Evolutionary conservation across 2,888 invertebrate genomes (phyloP), one percentile per base, ranked within the genome.

Genomic region (Atrina japonica): DNA sequence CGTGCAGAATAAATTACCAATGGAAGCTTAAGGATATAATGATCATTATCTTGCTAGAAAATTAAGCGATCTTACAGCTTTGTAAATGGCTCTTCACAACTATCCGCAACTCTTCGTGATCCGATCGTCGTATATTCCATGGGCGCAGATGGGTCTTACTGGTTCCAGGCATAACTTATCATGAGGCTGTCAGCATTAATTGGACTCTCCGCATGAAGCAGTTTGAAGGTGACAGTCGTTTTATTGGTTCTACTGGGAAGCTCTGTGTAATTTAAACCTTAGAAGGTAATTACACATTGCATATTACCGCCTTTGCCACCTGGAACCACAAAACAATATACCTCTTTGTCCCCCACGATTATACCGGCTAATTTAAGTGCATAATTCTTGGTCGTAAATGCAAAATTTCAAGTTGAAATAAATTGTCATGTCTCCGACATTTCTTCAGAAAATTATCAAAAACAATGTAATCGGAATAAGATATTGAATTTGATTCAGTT

Each of bases 201-300:
- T 67, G 67, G 67, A 41, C 53, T 35, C 67, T 41, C 67, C 50
- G 40, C 67, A 67, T 61, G 67, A 53, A 60, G 60, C 60, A 66
- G 53, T 43, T 61, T 21, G 53, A 43, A 64, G 52, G 64, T 64
- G 53, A 64, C 53, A 53, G 52, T 30, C 64, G 27, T 53, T 40
- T 64, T 53, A 64, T 53, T 64, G 53, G 64, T 53, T 41, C 40
- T 43, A 41, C 29, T 52, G 35, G 53, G 35, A 41, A 53, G 41
- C 53, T 23, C 43, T 41, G 53, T 64, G 53, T 64, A 64, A 64
- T 64, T 52, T 27, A n/a, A 53, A 52, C 53, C 53, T 64, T 64
- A 41, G 30, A 53, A 53, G 64, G 64, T 64, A 64, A 64, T 64
- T 64, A 64, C 53, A 52, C 43, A 43, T 64, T 53, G 41, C 25